Conservation (phyloP, 2,888 invertebrate species). For the Oithona nana region DNA sequence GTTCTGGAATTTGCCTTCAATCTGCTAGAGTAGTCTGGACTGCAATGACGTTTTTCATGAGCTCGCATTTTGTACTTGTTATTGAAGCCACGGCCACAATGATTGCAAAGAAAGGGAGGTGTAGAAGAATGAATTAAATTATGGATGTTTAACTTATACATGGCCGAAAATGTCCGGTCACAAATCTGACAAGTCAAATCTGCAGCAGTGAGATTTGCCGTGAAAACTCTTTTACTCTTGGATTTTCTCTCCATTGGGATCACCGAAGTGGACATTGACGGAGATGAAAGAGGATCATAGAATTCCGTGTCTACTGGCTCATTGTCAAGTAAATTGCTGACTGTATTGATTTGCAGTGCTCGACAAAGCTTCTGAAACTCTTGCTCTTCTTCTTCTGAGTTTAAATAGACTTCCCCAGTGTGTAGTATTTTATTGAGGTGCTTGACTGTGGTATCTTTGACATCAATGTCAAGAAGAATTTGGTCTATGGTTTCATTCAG, state of each 20-base stretch:
- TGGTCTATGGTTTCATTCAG: too few species aligned
- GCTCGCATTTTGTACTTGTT: constrained; percentile 3
- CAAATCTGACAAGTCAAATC: background rate
- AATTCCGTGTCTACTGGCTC: too few species aligned
- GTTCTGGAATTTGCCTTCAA: background rate
- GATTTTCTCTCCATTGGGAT: background rate
- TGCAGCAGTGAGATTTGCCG: background rate
- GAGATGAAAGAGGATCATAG: too few species aligned
- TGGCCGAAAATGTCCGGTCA: background rate
- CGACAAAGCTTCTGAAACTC: too few species aligned
- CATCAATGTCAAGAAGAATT: too few species aligned
- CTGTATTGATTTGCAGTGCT: too few species aligned
- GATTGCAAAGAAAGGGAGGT: background rate
- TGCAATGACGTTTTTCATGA: background rate
- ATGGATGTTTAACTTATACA: constrained; percentile 4
- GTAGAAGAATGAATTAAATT: background rate
- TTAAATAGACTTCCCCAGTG: too few species aligned
- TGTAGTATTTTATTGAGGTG: too few species aligned
- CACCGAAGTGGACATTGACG: too few species aligned
- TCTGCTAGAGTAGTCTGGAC: background rate
- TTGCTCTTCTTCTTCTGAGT: too few species aligned
- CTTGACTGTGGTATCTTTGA: too few species aligned
- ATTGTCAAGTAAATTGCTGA: too few species aligned
- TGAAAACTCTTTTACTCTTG: background rate
- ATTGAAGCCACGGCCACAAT: constrained; percentile 1